Evolutionary conservation across 2,113 vertebrate species (phyloP).

Genomic region (Pelodiscus sinensis): DNA sequence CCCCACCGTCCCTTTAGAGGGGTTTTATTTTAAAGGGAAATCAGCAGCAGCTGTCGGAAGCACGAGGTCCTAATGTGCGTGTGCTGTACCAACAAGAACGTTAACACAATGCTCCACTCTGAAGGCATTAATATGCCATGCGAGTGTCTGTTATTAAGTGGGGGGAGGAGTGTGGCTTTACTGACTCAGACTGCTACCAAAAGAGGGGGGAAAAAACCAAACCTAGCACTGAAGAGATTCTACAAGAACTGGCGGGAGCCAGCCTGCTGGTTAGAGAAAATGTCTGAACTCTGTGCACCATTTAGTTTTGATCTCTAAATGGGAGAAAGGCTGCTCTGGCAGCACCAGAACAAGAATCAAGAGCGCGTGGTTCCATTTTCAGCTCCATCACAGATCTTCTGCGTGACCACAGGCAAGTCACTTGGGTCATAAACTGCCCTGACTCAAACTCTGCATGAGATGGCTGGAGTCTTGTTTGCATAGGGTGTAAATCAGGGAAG

Average conservation of each 20-base stretch:
- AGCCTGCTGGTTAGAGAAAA: not conserved
- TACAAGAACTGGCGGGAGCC: slow-evolving; percentile 32
- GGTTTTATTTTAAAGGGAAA: slow-evolving; percentile 60
- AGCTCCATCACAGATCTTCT: slow-evolving; percentile 18
- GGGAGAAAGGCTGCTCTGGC: not conserved
- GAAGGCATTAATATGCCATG: not conserved
- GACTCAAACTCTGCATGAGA: not conserved
- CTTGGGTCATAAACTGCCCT: slow-evolving; percentile 29
- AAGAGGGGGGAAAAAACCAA: not conserved
- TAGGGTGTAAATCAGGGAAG: not conserved
- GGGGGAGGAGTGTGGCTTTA: not conserved
- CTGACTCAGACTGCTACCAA: not conserved
- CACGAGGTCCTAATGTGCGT: not conserved
- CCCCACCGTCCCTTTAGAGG: slow-evolving; percentile 62
- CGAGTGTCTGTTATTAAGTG: not conserved
- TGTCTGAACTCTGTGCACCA: slow-evolving; percentile 41
- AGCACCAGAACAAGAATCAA: not conserved
- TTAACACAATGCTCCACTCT: not conserved
- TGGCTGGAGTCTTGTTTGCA: not conserved
- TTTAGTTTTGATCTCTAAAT: not conserved
- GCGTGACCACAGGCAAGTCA: slow-evolving; percentile 28
- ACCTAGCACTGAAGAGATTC: slow-evolving; percentile 12
- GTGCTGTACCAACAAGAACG: not conserved
- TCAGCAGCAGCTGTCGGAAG: slow-evolving; percentile 49
- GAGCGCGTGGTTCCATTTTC: slow-evolving; percentile 59